A percentile compares a stretch with the other conserved stretches of the same genome.
These are phyloP conservation scores for Stenotaenia linearis DNA, from an alignment of 2,888 invertebrate species.

Conservation along the genomic window DNA sequence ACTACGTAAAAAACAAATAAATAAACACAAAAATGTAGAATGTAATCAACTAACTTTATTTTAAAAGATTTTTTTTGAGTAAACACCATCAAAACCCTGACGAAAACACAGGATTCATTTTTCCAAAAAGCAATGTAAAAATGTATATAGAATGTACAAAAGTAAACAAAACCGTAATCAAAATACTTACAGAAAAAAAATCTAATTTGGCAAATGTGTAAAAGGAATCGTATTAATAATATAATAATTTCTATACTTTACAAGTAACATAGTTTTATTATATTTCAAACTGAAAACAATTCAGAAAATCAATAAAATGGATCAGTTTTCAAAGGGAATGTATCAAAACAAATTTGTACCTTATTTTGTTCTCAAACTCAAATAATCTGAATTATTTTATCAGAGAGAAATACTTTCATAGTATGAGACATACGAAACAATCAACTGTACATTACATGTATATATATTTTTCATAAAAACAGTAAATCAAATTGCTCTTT, in stretches of 20 bases:
- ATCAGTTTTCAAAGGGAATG: neutral
- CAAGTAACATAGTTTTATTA: neutral
- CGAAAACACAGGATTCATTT: slow-evolving; percentile 1
- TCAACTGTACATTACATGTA: too few species aligned
- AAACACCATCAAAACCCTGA: neutral
- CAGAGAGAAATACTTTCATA: neutral
- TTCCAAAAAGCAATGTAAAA: neutral
- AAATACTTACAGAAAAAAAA: neutral
- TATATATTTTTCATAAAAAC: too few species aligned
- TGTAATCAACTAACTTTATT: neutral
- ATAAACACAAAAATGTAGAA: neutral
- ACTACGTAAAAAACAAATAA: neutral
- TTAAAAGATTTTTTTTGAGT: neutral
- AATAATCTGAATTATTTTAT: neutral
- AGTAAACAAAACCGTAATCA: neutral
- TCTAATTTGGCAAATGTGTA: neutral
- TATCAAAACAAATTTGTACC: neutral
- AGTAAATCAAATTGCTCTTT: too few species aligned
- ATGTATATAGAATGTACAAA: slow-evolving; percentile 6
- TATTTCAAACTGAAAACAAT: neutral
- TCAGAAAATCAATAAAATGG: neutral
- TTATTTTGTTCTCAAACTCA: neutral
- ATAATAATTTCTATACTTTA: neutral
- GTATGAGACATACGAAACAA: too few species aligned
- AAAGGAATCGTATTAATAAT: neutral